Base-by-base conservation (phyloP, 64 coral and sea anemone species). In the Trachythela sp. region DNA sequence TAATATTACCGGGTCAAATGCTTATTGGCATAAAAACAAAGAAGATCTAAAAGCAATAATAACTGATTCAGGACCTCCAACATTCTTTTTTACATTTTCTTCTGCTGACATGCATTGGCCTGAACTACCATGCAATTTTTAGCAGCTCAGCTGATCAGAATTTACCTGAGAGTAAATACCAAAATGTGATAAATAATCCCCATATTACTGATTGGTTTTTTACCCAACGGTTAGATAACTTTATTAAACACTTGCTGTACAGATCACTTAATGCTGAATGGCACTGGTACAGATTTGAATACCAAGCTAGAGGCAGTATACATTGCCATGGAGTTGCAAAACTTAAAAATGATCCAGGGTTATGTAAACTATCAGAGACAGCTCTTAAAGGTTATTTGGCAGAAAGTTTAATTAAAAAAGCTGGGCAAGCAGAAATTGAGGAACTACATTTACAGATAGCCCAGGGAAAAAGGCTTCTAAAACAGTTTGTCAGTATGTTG, bases 401-500 rank as follows among this genome's bases (percentile, higher is more conserved):
- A 89, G 39, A 89, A 71, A 89, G 48, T 2, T 51, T 70, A 27
- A 80, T 42, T 31, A 34, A 89, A 27, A 51, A 89, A 48, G 33
- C 38, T 83, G 68, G 36, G 67, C 48, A 39, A 89, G 48, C 41
- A 39, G 88, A 80, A 35, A 80, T 22, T 36, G 20, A 10, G 35
- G 75, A 80, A 80, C 33, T 80, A 80, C 8, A 80, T 39, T 39
- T 37, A 39, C 33, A 80, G 10, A 80, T 89, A 77, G 68, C 24
- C 18, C 41, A 36, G 88, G 88, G 14, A 76, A 89, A 80, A 83
- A 35, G 48, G 88, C 88, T 89, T 35, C 64, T 48, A 22, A 89
- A 48, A 89, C 70, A 41, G 76, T 89, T 18, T 89, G 88, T 59
- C 76, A 85, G 39, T 90, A 90, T 85, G 77, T 85, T 90, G 89